Percentiles rank a stretch among this genome's conserved stretches.
These are phyloP conservation scores for Borostomias antarcticus DNA, from an alignment of 2,797 vertebrate genomes.

Conservation along the genomic window DNA sequence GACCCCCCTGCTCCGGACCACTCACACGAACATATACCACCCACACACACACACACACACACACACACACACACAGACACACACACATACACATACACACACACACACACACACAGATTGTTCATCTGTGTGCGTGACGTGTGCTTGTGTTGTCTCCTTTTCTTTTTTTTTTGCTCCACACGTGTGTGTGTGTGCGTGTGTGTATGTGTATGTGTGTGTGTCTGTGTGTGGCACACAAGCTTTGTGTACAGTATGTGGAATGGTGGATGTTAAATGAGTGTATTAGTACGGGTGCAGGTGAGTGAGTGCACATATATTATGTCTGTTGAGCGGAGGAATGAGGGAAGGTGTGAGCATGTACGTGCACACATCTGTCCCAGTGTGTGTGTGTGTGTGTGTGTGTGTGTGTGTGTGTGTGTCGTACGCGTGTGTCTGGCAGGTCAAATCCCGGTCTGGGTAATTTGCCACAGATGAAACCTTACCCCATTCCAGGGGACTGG, in stretches of 20 bases:
- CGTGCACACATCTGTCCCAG: not conserved
- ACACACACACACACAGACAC: constrained; percentile 3
- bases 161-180: not conserved
- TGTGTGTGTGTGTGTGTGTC: constrained; percentile 35
- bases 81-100: not conserved
- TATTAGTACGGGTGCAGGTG: not conserved
- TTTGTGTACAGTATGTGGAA: too few relatives aligned
- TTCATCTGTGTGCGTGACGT: not conserved
- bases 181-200: constrained; percentile 1
- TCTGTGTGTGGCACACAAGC: too few relatives aligned
- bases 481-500: constrained; percentile 61
- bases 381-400: constrained; percentile 43
- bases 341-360: not conserved
- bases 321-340: not conserved
- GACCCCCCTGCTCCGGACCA: not conserved
- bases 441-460: constrained; percentile 75
- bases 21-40: constrained; percentile 28
- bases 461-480: constrained; percentile 77
- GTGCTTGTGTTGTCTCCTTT: not conserved
- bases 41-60: constrained; percentile 22
- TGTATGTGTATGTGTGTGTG: constrained; percentile 3
- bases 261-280: not conserved
- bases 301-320: not conserved
- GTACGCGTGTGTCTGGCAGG: constrained; percentile 62
- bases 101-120: not conserved